A percentile compares a stretch with the other conserved stretches of the same genome.
Evolutionary conservation across 2,797 vertebrate genomes (phyloP).

Genomic region (Oceanodroma leucorhoa): DNA sequence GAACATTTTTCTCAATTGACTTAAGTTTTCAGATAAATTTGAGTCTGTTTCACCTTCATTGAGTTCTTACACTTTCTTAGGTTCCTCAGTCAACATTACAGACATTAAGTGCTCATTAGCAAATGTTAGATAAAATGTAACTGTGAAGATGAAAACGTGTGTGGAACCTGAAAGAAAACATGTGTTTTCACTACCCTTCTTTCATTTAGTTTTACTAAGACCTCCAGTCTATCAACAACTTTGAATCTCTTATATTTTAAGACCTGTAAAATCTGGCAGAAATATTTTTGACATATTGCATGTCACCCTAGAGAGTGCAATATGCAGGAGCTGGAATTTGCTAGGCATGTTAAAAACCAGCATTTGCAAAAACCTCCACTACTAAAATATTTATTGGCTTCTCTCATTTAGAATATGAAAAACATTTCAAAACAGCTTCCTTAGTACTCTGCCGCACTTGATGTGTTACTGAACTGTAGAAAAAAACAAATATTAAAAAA

Average conservation of each 20-base stretch:
- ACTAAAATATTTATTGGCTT: constrained; percentile 56
- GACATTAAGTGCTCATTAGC: not conserved
- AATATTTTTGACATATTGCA: not conserved
- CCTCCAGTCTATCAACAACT: not conserved
- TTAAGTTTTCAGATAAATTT: not conserved
- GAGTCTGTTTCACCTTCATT: not conserved
- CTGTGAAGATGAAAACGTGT: not conserved
- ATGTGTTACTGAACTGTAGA: not conserved
- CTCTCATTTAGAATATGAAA: constrained; percentile 15
- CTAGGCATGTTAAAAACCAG: not conserved
- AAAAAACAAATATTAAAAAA: not conserved
- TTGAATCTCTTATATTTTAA: not conserved
- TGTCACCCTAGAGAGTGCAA: not conserved
- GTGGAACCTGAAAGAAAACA: not conserved
- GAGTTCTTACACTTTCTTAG: not conserved
- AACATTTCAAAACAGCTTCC: not conserved
- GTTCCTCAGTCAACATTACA: not conserved
- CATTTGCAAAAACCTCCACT: constrained; percentile 27
- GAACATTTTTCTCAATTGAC: not conserved
- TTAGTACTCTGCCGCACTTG: not conserved
- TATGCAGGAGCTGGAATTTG: constrained; percentile 34
- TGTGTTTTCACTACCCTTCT: not conserved
- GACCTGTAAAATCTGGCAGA: constrained; percentile 7
- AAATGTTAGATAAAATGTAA: not conserved
- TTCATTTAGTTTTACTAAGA: not conserved